A percentile compares a stretch with the other conserved stretches of the same genome.
Evolutionary conservation across 2,888 invertebrate species (phyloP).

Genomic region (Smittia sp.): DNA sequence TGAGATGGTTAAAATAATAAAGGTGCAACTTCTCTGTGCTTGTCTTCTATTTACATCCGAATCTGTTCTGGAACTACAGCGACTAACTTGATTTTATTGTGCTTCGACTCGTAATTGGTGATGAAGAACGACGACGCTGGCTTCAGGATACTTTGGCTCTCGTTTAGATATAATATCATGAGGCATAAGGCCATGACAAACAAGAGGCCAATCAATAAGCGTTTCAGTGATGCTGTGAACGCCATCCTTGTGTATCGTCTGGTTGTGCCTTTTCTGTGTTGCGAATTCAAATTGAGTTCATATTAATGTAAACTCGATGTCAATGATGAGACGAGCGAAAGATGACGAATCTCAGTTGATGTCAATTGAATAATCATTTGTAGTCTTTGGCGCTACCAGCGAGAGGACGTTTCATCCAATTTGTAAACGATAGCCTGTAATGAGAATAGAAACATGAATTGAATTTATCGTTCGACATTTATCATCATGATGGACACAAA

Average conservation of each 20-base stretch:
- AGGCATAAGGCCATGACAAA: constrained; percentile 59
- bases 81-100: constrained; percentile 35
- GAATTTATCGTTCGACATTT: constrained; percentile 14
- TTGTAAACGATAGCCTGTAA: constrained; percentile 25
- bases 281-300: constrained; percentile 7
- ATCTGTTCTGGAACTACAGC: constrained; percentile 2
- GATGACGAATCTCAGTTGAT: constrained; percentile 13
- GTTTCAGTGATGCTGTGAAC: constrained; percentile 56
- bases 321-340: not conserved
- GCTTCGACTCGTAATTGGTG: constrained; percentile 9
- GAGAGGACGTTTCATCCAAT: not conserved
- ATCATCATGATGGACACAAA: not conserved
- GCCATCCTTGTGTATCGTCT: constrained; percentile 49
- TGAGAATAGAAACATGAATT: constrained; percentile 21
- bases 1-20: no score
- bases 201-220: constrained; percentile 58
- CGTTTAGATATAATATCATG: constrained; percentile 62
- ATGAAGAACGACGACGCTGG: constrained; percentile 46
- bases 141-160: constrained; percentile 58
- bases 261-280: not conserved
- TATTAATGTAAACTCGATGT: not conserved
- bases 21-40: not conserved
- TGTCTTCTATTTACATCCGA: constrained; percentile 8
- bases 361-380: constrained; percentile 26
- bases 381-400: constrained; percentile 4